Base-by-base conservation (phyloP, 2,797 vertebrate species). In the Hippoglossus hippoglossus region DNA sequence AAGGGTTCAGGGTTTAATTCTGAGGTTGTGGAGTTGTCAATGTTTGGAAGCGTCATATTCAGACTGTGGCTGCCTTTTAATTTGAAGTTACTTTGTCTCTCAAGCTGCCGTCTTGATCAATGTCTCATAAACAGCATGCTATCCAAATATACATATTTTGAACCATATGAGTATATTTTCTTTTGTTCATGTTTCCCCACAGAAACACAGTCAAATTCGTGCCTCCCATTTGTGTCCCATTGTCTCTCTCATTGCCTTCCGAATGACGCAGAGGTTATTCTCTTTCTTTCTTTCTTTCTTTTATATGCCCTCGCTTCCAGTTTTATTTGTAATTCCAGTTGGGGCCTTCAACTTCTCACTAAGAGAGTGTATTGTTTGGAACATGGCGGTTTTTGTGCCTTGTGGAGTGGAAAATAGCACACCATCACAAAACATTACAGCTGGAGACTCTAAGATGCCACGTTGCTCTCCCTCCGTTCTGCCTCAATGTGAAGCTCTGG, bases 361-460 rank as follows among this genome's bases (percentile, higher is more conserved):
- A 57, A 75, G 53, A 54, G 57, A 63, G 71, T 68, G 63, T 68
- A 63, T 87, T 73, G 71, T 87, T 79, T 73, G 54, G 61, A 75
- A 34, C 57, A 57, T 46, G 57, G 64, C 22, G 24, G 78, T 54
- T 84, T 88, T 79, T 67, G 81, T 89, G 85, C 67, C 82, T 83
- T 79, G 72, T 86, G 77, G 73, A 84, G 84, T 92, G 89, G 90
- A 89, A 92, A 92, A 92, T 90, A 80, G 81, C 67, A 77, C 72
- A 63, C 67, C 78, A 81, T 87, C 82, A 77, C 74, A 82, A 86
- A 86, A 86, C 83, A 86, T 87, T 86, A 78, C 79, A 78, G 75
- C 72, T 31, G 9, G 47, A 80, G 62, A 80, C 64, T 80, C 64
- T 7, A 54, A 79, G 69, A 71, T 74, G 71, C 62, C 64, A 56